Percentiles rank a stretch among this genome's conserved stretches.
These are phyloP conservation scores for Sphyrna mokarran DNA, from an alignment of 2,113 vertebrate genomes.

Conservation along the genomic window DNA sequence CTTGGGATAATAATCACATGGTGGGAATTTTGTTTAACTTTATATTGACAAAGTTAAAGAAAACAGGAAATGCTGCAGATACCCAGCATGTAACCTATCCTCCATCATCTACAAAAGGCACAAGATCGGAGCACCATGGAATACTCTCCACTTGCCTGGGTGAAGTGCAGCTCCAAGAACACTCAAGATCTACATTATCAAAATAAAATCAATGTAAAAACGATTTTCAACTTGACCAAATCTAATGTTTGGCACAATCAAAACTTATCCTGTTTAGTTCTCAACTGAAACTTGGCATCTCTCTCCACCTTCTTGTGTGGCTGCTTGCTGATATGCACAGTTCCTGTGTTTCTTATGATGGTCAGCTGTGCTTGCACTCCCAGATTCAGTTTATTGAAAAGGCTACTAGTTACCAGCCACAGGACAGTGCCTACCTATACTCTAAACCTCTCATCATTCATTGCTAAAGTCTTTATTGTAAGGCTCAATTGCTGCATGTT, in stretches of 20 bases:
- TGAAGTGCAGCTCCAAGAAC: too few species aligned
- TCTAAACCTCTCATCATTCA: not conserved
- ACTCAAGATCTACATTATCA: not conserved
- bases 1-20: not conserved
- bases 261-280: not conserved
- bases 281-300: not conserved
- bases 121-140: too few species aligned
- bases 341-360: not conserved
- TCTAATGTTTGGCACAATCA: not conserved
- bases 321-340: not conserved
- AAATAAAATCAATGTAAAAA: not conserved
- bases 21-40: not conserved
- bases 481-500: not conserved
- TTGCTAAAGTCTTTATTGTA: not conserved
- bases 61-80: too few species aligned
- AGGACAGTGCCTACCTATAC: not conserved
- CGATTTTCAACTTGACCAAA: not conserved
- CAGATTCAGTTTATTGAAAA: not conserved
- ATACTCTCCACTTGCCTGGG: too few species aligned
- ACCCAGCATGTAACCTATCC: too few species aligned
- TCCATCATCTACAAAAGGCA: too few species aligned
- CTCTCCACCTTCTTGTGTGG: not conserved
- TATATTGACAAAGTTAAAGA: not conserved
- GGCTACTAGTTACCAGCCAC: not conserved
- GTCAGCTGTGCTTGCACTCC: not conserved